These are phyloP conservation scores for Tylochromis polylepis DNA, from an alignment of 2,113 vertebrate genomes.

Conservation along the genomic window DNA sequence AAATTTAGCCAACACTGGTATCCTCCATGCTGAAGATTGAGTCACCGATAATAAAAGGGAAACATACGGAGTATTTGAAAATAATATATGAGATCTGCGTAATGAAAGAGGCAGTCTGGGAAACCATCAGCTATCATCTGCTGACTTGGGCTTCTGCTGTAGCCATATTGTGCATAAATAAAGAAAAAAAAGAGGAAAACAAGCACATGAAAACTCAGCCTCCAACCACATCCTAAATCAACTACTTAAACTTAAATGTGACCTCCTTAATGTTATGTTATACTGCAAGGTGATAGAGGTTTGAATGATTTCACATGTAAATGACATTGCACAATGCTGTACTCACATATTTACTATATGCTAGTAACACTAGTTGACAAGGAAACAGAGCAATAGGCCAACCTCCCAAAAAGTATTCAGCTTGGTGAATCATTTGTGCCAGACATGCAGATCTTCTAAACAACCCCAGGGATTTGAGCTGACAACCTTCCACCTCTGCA, in stretches of 20 bases:
- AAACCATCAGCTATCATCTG: not conserved
- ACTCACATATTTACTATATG: not conserved
- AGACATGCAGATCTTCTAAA: not conserved
- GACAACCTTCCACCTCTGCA: not conserved
- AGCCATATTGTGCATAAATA: not conserved
- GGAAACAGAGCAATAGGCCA: not conserved
- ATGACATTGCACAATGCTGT: not conserved
- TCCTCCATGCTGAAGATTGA: not conserved
- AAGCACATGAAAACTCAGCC: not conserved
- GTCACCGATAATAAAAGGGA: not conserved
- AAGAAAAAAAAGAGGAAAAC: not conserved
- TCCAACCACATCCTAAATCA: not conserved
- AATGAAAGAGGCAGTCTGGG: not conserved
- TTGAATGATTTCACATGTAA: not conserved
- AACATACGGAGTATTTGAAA: not conserved
- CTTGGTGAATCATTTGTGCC: not conserved
- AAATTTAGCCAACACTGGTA: not conserved
- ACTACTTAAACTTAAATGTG: not conserved
- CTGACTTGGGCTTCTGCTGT: not conserved
- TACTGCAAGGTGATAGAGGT: not conserved
- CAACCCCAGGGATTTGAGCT: not conserved
- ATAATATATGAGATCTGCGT: not conserved
- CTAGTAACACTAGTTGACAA: not conserved
- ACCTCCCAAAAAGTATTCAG: not conserved
- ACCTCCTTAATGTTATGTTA: not conserved